phyloP scores from a whole-genome alignment of 2,797 vertebrate species.

The Acanthiza pusilla region DNA sequence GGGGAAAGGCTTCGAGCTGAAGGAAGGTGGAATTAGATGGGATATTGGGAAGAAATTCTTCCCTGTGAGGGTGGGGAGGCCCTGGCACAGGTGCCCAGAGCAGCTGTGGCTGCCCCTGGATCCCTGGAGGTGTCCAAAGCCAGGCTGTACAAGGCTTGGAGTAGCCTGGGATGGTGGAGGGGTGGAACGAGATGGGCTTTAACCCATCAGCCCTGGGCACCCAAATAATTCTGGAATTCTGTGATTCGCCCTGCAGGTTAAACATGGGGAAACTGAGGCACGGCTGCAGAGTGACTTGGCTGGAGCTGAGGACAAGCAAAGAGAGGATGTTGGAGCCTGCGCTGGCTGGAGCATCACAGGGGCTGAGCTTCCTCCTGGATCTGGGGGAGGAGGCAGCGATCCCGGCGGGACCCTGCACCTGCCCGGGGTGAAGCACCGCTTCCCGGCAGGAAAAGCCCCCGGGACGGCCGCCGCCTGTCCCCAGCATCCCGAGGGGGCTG shows the following conservation, averaged over 20 bases:
- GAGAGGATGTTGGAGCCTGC: background rate
- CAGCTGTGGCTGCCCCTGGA: background rate
- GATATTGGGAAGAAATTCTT: background rate
- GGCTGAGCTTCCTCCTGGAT: background rate
- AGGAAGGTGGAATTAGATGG: too few relatives aligned
- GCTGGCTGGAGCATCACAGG: background rate
- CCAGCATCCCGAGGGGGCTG: rapidly evolving
- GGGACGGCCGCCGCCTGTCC: rapidly evolving
- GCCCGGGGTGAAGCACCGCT: rapidly evolving
- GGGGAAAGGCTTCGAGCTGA: background rate
- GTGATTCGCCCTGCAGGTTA: background rate
- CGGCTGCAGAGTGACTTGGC: background rate
- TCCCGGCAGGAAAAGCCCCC: background rate
- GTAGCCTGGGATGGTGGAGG: rapidly evolving
- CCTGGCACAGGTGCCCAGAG: background rate
- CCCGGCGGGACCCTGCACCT: background rate
- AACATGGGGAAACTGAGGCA: slow-evolving; percentile 9
- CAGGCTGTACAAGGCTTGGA: rapidly evolving
- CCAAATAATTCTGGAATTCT: background rate
- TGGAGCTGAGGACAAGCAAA: rapidly evolving
- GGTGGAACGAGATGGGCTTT: background rate
- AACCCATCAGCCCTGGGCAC: background rate
- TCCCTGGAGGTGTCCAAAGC: background rate
- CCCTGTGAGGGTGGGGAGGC: rapidly evolving
- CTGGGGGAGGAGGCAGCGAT: background rate